Conservation (phyloP, 2,113 vertebrate species). For the Neotragus moschatus region DNA sequence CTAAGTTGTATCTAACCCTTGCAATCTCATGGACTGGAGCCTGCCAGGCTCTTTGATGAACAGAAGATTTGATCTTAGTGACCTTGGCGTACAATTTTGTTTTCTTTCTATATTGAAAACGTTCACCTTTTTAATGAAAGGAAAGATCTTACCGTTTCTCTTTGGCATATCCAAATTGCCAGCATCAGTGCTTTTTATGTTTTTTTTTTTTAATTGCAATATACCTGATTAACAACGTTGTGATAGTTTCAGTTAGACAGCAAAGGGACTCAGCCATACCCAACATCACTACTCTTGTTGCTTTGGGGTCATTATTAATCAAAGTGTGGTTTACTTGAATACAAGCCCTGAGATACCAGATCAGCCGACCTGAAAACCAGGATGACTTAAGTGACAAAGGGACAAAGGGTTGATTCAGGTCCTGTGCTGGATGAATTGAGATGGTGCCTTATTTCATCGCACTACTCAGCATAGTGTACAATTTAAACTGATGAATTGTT, state of each 20-base stretch:
- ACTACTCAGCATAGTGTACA: neutral
- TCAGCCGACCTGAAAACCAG: neutral
- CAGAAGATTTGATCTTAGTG: neutral
- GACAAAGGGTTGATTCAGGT: neutral
- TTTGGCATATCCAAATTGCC: neutral
- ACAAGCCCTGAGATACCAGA: neutral
- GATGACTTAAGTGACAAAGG: neutral
- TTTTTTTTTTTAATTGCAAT: neutral
- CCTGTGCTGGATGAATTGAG: neutral
- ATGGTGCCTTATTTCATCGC: rapidly evolving
- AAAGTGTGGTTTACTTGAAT: neutral
- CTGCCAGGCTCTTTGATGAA: neutral
- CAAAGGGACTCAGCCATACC: neutral
- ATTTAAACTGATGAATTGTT: neutral
- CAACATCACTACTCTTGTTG: neutral
- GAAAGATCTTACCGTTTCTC: neutral
- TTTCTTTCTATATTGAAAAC: neutral
- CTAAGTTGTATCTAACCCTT: neutral
- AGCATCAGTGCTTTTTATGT: neutral
- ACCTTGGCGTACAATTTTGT: no score
- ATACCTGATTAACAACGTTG: neutral
- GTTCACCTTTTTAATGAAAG: neutral
- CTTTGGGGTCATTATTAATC: neutral
- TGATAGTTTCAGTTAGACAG: neutral
- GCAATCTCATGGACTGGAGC: neutral